A percentile compares a stretch with the other conserved stretches of the same genome.
These are phyloP conservation scores for Pangasianodon hypophthalmus DNA, from an alignment of 2,113 vertebrate genomes.

Conservation along the genomic window DNA sequence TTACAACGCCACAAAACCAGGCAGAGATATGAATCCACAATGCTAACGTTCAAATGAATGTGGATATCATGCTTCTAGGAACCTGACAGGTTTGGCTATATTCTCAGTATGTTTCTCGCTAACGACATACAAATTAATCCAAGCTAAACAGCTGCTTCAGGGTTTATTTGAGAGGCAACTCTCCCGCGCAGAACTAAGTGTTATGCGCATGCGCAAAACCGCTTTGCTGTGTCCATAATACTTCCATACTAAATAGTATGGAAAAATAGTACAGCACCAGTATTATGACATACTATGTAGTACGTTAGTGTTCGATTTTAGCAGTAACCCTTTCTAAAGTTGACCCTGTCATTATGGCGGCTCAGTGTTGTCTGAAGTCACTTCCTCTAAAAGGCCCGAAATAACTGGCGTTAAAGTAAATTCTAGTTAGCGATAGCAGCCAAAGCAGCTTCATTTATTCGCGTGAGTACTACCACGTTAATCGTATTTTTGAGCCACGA, in stretches of 20 bases:
- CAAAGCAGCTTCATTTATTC: background rate
- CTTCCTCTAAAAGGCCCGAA: background rate
- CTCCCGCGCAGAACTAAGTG: background rate
- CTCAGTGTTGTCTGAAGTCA: background rate
- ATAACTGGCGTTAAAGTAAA: background rate
- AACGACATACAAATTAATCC: background rate
- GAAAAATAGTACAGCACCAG: background rate
- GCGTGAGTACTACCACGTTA: background rate
- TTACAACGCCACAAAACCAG: background rate
- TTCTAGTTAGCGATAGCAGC: background rate
- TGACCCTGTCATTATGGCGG: constrained; percentile 49
- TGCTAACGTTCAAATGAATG: background rate
- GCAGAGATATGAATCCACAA: background rate
- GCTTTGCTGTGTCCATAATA: too few relatives aligned
- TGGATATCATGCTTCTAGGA: background rate
- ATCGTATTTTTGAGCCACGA: background rate
- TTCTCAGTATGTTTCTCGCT: background rate
- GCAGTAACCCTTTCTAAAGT: background rate
- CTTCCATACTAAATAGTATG: background rate
- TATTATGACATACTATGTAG: background rate
- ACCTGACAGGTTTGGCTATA: too few relatives aligned
- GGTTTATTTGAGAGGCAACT: background rate
- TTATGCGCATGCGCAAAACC: constrained; percentile 29
- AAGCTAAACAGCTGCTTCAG: background rate
- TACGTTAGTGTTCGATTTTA: background rate